Evolutionary conservation across 1,140 invertebrate genomes (phyloP), one percentile per base, ranked within the genome.

Genomic region (Colletes gigas): DNA sequence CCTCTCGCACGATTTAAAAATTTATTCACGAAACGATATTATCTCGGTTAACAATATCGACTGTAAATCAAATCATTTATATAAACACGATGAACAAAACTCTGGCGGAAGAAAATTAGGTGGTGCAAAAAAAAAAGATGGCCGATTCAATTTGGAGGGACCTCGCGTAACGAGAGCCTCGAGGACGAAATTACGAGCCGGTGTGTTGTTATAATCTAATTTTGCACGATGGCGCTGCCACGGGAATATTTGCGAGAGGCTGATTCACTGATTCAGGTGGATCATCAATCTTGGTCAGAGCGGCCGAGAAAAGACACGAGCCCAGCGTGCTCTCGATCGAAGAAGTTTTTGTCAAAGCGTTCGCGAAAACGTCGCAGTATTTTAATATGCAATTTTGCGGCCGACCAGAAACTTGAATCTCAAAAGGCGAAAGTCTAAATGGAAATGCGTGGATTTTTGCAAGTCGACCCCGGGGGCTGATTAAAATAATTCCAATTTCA

Each of bases 161-260:
- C 19, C 47, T 50, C 83, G 44, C 44, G n/a, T 84, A 76, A 83
- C 71, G 70, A 83, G 82, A 67, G 17, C 59, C 70, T 12, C 65
- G 30, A 54, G 59, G 41, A 63, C 54, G 59, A 68, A 78, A 78
- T 84, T 73, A 84, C 55, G 60, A 81, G 55, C 19, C 83, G 65
- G 57, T 74, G 83, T 78, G 83, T 78, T 75, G 74, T 85, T 86
- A 85, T 82, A 85, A 85, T 85, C 84, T 72, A 85, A 85, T 86
- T 86, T 71, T 57, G 63, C 69, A 78, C 76, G 69, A 69, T 72
- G 76, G 76, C 76, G 76, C 76, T 78, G 59, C 55, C 77, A 75
- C 72, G 52, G 21, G 73, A 54, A 70, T 73, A 59, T 78, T 62
- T 69, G 62, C 73, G 59, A 60, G 62, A 59, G 57, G 39, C 63